Evolutionary conservation across 2,113 vertebrate genomes (phyloP), one percentile per base, ranked within the genome.

Genomic region (Alethe diademata): DNA sequence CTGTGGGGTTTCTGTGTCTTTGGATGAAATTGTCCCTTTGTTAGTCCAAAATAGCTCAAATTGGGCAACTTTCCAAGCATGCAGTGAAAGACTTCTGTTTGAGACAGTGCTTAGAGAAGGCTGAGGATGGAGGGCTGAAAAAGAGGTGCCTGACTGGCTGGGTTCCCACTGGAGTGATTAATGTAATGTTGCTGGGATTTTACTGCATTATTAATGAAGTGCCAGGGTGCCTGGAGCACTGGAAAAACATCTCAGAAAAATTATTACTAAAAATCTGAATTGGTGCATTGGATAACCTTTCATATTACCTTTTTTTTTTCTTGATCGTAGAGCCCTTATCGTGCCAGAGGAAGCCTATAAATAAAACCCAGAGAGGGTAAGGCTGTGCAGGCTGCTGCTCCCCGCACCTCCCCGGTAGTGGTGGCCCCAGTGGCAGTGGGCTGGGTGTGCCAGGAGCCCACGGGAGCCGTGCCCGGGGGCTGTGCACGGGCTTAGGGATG

Each of bases 121-220:
- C 94, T 95, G 70, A 92, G 93, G 95, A 83, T 60, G 67, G 71
- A 86, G 72, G 48, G 53, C 88, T 96, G 90, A 90, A 91, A 96
- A 87, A 96, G 96, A 96, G 93, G 88, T 96, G 96, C 90, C 94
- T 96, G 93, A 62, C 90, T 95, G 95, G 94, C 96, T 95, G 75
- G n/a, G 43, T 66, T 97, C 95, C 96, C 82, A 73, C 75, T 1
- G 14, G 82, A 76, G 88, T 95, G 92, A 96, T 96, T 94, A 93
- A 97, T 94, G 95, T 94, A 80, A 96, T 86, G 90, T 90, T 95
- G 58, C 95, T 83, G 81, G 90, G 90, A 94, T 96, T 96, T 96
- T 96, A 96, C 94, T 88, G 92, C 92, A 92, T 92, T 96, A 96
- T 97, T 97, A 95, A 97, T 92, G 95, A 95, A 88, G 92, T 97